phyloP scores from a whole-genome alignment of 2,113 vertebrate species.

The Scatophagus argus region DNA sequence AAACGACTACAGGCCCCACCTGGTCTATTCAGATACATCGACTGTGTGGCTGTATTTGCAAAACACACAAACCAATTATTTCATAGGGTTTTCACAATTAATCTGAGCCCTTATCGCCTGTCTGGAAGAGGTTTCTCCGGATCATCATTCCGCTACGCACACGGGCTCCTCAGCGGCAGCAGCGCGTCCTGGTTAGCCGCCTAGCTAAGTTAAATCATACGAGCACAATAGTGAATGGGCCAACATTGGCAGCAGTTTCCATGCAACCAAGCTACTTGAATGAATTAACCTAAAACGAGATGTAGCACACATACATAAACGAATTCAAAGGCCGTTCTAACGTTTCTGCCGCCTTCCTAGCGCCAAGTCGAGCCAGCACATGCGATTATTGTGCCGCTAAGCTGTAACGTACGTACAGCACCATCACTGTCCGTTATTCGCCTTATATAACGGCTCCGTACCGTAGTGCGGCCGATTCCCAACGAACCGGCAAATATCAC shows the following conservation, averaged over 20 bases:
- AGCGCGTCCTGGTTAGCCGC: slow-evolving; percentile 64
- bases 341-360: not conserved
- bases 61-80: slow-evolving; percentile 6
- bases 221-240: slow-evolving; percentile 31
- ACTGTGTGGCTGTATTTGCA: not conserved
- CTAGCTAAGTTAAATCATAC: slow-evolving; percentile 58
- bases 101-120: slow-evolving; percentile 38
- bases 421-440: slow-evolving; percentile 68
- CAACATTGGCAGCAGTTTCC: slow-evolving; percentile 38
- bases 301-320: not conserved
- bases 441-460: slow-evolving; percentile 61
- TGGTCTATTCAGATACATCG: not conserved
- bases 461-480: not conserved
- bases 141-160: slow-evolving; percentile 61
- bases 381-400: slow-evolving; percentile 43
- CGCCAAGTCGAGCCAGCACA: slow-evolving; percentile 37
- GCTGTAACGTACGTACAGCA: slow-evolving; percentile 12
- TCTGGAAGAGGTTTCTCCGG: slow-evolving; percentile 32
- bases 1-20: slow-evolving; percentile 28
- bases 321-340: not conserved
- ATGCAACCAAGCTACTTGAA: not conserved
- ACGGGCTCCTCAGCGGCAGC: slow-evolving; percentile 45
- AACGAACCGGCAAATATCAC: not conserved
- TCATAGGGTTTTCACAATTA: slow-evolving; percentile 6
- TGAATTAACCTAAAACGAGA: slow-evolving; percentile 12